Percentiles rank a stretch among this genome's conserved stretches.
Conservation (phyloP, 2,888 invertebrate genomes). For the Perithous albicinctus region DNA sequence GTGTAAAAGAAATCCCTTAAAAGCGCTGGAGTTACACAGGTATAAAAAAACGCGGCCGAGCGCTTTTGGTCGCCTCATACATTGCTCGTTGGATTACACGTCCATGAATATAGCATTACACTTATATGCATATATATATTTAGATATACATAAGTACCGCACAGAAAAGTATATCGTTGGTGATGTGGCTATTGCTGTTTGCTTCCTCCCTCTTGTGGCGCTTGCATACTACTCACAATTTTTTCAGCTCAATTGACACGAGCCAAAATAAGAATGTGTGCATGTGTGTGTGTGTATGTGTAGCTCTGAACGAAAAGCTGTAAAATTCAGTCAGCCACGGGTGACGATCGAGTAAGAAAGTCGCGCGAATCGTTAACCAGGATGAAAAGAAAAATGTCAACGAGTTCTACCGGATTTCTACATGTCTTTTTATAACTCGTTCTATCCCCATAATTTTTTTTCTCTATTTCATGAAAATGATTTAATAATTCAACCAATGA, state of each 20-base stretch:
- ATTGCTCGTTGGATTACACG: conserved; percentile 45
- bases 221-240: conserved; percentile 2
- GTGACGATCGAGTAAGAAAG: conserved; percentile 46
- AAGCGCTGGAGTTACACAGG: conserved; percentile 66
- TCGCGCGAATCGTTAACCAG: conserved; percentile 46
- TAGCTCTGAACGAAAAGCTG: no score
- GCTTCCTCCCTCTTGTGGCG: neutral
- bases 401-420: conserved; percentile 15
- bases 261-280: neutral
- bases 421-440: conserved; percentile 9
- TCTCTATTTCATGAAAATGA: neutral
- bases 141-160: neutral
- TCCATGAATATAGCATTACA: conserved; percentile 4
- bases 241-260: conserved; percentile 48
- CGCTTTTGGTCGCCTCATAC: conserved; percentile 36
- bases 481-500: neutral
- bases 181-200: neutral
- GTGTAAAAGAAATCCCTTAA: conserved; percentile 70
- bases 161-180: conserved; percentile 22
- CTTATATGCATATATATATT: neutral
- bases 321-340: conserved; percentile 13
- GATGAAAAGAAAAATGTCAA: conserved; percentile 40
- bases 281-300: conserved; percentile 15
- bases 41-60: conserved; percentile 39
- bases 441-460: neutral